Base-by-base conservation (phyloP, 1,140 invertebrate genomes). In the Scaptomyza montana region DNA sequence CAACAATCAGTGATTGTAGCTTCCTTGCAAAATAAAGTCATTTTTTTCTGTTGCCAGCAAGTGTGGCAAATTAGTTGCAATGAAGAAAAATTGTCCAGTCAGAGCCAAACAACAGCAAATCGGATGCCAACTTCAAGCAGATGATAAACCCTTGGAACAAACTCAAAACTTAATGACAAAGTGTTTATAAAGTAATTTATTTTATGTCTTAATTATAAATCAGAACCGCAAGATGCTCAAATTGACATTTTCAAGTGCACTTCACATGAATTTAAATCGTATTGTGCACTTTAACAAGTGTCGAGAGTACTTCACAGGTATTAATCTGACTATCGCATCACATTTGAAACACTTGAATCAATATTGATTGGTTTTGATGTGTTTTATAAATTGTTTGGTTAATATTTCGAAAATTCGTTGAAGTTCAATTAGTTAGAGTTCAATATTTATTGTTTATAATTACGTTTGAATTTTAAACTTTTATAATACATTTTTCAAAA, bases 61-160 rank as follows among this genome's bases (percentile, higher is more conserved):
- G 70, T 73, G 64, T 73, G 70, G 70, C 70, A 73, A 73, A 73
- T 73, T 73, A 73, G 70, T 73, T 60, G 56, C 55, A 68, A 61
- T 68, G 64, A 73, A 64, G 56, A 73, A 68, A 61, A 73, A 73
- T 73, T 73, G 70, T 63, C 54, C 57, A 72, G 63, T 66, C 69
- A 66, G 36, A 55, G 46, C 16, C 63, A 55, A 21, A 41, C 54
- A 61, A 13, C 21, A 53, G 33, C 49, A 69, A 43, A n/a, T 43
- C 39, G 39, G 5, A 41, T 61, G 47, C 39, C 36, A 68, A 68
- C 51, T 41, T 50, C 33, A 8, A 9, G 19, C 25, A 39, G 28
- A 49, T 56, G 53, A 71, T 71, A 57, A 65, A 49, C 54, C 59
- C 68, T 65, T 65, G 45, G 5, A 10, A 39, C 45, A 36, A 43